A percentile compares a stretch with the other conserved stretches of the same genome.
Evolutionary conservation across 2,113 vertebrate species (phyloP).

Genomic region (Nyctereutes procyonoides): DNA sequence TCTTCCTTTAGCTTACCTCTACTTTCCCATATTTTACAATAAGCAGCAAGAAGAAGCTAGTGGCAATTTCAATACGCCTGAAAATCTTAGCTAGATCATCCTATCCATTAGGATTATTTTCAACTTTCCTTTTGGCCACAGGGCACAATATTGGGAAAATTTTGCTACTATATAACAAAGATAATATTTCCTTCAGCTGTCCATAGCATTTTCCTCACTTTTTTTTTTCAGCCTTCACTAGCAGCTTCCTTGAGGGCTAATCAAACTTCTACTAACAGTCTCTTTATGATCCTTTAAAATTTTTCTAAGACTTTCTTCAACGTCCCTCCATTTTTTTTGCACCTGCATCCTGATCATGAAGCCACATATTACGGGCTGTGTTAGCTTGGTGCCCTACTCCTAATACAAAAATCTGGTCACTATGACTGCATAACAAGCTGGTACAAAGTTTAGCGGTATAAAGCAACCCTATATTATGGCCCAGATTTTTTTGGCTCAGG

Average conservation of each 20-base stretch:
- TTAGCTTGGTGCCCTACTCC: background rate
- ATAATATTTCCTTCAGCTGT: background rate
- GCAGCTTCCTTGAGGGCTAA: background rate
- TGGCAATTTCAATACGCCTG: background rate
- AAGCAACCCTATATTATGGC: accelerated
- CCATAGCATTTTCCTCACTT: background rate
- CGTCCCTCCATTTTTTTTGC: background rate
- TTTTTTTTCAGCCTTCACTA: background rate
- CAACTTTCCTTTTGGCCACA: background rate
- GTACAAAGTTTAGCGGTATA: background rate
- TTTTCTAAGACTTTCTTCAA: background rate
- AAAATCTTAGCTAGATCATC: background rate
- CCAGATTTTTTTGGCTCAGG: background rate
- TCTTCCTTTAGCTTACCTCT: background rate
- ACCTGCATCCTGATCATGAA: background rate
- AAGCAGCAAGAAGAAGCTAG: background rate
- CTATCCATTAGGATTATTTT: background rate
- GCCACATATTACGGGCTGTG: background rate
- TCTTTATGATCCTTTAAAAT: background rate
- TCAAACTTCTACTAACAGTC: background rate
- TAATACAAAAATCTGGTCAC: background rate
- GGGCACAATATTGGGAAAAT: background rate
- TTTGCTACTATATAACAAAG: background rate
- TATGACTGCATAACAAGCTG: background rate
- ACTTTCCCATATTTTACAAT: background rate